Evolutionary conservation across 2,888 invertebrate species (phyloP).

Genomic region (Dugesia japonica): DNA sequence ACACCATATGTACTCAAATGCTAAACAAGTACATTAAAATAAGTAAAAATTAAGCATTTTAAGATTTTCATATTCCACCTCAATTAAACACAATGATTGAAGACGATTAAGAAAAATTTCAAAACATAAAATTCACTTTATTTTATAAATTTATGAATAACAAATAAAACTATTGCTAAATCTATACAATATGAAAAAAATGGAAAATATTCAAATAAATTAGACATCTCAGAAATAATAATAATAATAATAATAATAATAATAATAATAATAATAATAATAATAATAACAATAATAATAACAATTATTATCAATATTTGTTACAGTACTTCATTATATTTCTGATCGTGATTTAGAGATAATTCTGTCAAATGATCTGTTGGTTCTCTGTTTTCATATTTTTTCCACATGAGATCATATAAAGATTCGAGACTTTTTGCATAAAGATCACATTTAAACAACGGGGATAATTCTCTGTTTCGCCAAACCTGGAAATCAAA

Average conservation of each 20-base stretch:
- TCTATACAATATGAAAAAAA: constrained; percentile 20
- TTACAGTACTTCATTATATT: not conserved
- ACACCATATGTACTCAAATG: no score
- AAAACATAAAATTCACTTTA: not conserved
- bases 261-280: no score
- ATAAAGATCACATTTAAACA: constrained; percentile 26
- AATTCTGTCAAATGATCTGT: constrained; percentile 17
- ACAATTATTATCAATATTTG: not conserved
- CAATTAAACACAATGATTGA: no score
- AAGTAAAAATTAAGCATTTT: no score
- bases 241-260: no score
- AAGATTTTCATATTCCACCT: no score
- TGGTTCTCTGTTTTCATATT: constrained; percentile 17
- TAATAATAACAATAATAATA: no score
- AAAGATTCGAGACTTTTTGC: constrained; percentile 25
- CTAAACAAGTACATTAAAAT: no score
- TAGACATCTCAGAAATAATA: not conserved
- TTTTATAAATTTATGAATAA: constrained; percentile 6
- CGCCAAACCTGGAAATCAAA: constrained; percentile 11
- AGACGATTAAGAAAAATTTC: no score
- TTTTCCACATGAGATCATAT: constrained; percentile 25
- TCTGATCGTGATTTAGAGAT: constrained; percentile 4
- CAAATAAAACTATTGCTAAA: constrained; percentile 12
- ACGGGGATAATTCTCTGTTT: not conserved
- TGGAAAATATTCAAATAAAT: constrained; percentile 14